Evolutionary conservation across 2,113 vertebrate genomes (phyloP), one percentile per base, ranked within the genome.

Genomic region (Megaceryle torquata): DNA sequence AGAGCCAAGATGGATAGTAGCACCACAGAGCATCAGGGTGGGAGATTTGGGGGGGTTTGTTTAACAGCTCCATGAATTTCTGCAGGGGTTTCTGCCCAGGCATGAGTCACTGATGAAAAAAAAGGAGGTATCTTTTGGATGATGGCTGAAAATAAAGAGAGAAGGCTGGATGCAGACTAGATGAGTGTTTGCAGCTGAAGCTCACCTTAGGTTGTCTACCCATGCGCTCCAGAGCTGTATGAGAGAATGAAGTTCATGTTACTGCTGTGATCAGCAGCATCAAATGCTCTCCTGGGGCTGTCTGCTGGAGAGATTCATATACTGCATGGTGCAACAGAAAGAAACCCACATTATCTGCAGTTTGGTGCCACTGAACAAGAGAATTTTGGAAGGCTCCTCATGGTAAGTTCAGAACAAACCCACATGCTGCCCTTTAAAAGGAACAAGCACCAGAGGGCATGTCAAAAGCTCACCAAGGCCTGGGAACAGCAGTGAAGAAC

Each of bases 1-100:
- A 0, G 2, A 31, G 37, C 24, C 51, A 5, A 7, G 54, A 4
- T 5, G 5, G 10, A 14, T 2, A 2, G 67, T 43, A 29, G 60
- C 53, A 3, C n/a, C 13, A 43, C 48, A 11, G 11, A 22, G 25
- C 41, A 33, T 14, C 33, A 12, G 14, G 31, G 46, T 2, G 1
- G 46, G 24, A 44, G 65, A 41, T 10, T 2, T 1, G 39, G 25
- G 8, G 9, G 29, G 2, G 48, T 1, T 13, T 29, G 19, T 8
- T 43, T 24, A 82, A 51, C n/a, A 26, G 19, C 35, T 26, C 26
- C 5, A 10, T 15, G 35, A 17, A 43, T 75, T 37, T 50, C 63
- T 15, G 69, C 5, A 0, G 10, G 35, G 91, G 51, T 57, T 56
- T 63, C 43, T 76, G 56, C 69, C 50, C 69, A 64, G 57, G 41